These are phyloP conservation scores for Bembecia ichneumoniformis DNA, from an alignment of 2,888 invertebrate genomes.

Conservation along the genomic window DNA sequence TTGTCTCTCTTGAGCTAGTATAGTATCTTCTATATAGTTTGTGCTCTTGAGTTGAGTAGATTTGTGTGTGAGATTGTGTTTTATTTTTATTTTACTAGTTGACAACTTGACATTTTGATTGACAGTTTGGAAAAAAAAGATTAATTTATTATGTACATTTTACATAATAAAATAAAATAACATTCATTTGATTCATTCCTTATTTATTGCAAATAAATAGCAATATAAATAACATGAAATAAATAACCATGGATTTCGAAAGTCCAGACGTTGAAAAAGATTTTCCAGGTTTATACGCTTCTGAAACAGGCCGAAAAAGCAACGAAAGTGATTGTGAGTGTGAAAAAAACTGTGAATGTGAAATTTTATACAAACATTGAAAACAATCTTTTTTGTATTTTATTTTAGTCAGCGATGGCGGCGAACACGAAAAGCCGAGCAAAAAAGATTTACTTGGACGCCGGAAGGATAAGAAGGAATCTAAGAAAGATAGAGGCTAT, in stretches of 20 bases:
- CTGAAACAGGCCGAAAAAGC: constrained; percentile 81
- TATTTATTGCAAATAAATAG: too few relatives aligned
- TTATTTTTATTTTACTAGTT: too few relatives aligned
- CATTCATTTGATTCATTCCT: too few relatives aligned
- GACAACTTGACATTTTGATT: too few relatives aligned
- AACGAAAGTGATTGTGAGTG: constrained; percentile 88
- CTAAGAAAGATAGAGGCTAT: constrained; percentile 88
- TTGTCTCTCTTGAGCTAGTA: too few relatives aligned
- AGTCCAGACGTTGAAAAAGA: constrained; percentile 93
- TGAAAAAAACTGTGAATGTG: not conserved
- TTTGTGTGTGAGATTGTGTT: too few relatives aligned
- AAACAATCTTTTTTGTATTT: not conserved
- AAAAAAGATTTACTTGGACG: constrained; percentile 86
- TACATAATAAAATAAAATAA: too few relatives aligned
- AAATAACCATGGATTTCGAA: constrained; percentile 79
- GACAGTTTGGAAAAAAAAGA: too few relatives aligned
- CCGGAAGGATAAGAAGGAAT: constrained; percentile 87
- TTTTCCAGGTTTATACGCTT: constrained; percentile 89
- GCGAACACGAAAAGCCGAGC: constrained; percentile 82
- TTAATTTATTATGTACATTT: too few relatives aligned
- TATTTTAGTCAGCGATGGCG: constrained; percentile 83
- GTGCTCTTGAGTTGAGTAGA: too few relatives aligned
- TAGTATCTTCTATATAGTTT: too few relatives aligned
- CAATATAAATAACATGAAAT: too few relatives aligned
- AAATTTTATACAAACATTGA: not conserved